Percentiles rank a stretch among this genome's conserved stretches.
Evolutionary conservation across 2,113 vertebrate species (phyloP).

Genomic region (Kobus ellipsiprymnus): DNA sequence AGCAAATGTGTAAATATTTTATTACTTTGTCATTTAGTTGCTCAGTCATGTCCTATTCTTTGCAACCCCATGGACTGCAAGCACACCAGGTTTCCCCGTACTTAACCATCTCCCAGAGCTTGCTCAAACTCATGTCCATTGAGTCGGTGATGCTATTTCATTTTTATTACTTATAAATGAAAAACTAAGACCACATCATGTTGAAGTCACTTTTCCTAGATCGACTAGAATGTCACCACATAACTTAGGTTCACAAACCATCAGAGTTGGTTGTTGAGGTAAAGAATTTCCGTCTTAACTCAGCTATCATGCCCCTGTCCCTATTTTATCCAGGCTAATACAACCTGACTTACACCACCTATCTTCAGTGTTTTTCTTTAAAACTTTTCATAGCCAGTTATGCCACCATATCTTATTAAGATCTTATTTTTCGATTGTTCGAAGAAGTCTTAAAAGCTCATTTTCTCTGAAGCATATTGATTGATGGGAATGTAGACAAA

Average conservation of each 20-base stretch:
- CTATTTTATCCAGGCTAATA: background rate
- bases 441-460: background rate
- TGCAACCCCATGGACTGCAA: background rate
- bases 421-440: background rate
- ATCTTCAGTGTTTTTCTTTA: background rate
- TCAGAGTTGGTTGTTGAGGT: background rate
- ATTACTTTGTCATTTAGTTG: background rate
- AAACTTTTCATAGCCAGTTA: background rate
- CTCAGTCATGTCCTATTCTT: background rate
- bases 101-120: background rate
- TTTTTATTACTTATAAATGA: conserved; percentile 22
- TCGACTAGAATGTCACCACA: background rate
- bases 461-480: background rate
- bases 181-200: background rate
- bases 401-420: background rate
- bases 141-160: background rate
- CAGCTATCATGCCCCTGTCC: background rate
- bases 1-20: background rate
- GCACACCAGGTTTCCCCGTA: background rate
- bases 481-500: background rate
- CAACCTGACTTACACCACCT: background rate
- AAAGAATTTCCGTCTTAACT: background rate
- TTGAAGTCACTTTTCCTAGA: background rate
- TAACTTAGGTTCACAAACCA: background rate
- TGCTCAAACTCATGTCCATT: background rate